Evolutionary conservation across 2,113 vertebrate genomes (phyloP), one percentile per base, ranked within the genome.

Genomic region (Pomatorhinus ruficollis): DNA sequence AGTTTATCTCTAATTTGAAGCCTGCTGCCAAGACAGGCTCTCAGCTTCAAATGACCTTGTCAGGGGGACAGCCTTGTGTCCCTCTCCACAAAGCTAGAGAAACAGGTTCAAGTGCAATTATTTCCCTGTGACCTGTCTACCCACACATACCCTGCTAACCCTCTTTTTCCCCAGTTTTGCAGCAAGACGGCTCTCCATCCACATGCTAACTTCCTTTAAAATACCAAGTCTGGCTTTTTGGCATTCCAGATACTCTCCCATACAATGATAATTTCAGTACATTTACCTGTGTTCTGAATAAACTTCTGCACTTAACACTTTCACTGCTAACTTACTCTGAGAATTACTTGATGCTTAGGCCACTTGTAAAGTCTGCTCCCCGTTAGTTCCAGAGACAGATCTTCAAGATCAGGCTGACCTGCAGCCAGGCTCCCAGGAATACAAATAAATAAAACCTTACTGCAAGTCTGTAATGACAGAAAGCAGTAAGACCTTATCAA

Each of bases 401-500:
- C 28, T 78, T 10, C 28, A 35, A 39, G 49, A 12, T 2, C 21
- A 45, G 40, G 65, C 28, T 59, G 37, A 45, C 25, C 18, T 14
- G 60, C 31, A 78, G 49, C 21, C 54, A 74, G 22, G 30, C n/a
- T 76, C 68, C 30, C 30, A 66, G 47, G 17, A 42, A 37, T 4
- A 27, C 0, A 0, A 76, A 70, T 6, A 37, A 77, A 39, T 9
- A 45, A 65, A 77, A 39, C 4, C 31, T 52, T 27, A 22, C 20
- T 30, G 2, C 16, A 57, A 71, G 12, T n/a, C 37, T 0, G 1
- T 16, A 47, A 57, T 1, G 9, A 81, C 0, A 0, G 21, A 69
- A 6, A 37, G 20, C 15, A 79, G 4, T 21, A 70, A 42, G 23
- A 56, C 23, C 18, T 17, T 21, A 42, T 9, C 15, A 14, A 17